A percentile compares a stretch with the other conserved stretches of the same genome.
These are phyloP conservation scores for Euzophera pinguis DNA, from an alignment of 2,888 invertebrate genomes.

Conservation along the genomic window DNA sequence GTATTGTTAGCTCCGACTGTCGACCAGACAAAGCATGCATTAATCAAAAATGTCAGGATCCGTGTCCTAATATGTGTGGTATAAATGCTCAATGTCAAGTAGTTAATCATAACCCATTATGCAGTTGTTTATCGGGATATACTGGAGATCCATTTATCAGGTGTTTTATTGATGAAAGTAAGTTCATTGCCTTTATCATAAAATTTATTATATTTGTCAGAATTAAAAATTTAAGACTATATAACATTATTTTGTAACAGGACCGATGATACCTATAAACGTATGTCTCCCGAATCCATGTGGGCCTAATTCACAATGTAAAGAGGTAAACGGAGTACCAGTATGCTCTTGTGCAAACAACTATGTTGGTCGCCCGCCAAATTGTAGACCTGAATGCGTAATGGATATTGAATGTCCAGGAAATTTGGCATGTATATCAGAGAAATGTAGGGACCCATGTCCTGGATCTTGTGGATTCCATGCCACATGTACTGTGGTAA, in stretches of 20 bases:
- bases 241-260: slow-evolving; percentile 43
- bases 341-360: slow-evolving; percentile 87
- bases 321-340: slow-evolving; percentile 82
- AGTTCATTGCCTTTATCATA: slow-evolving; percentile 46
- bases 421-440: slow-evolving; percentile 85
- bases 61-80: slow-evolving; percentile 88
- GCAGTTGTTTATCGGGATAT: slow-evolving; percentile 84
- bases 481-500: slow-evolving; percentile 84
- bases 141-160: slow-evolving; percentile 88
- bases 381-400: slow-evolving; percentile 87
- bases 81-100: slow-evolving; percentile 88
- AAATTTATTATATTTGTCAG: no score
- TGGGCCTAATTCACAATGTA: slow-evolving; percentile 88
- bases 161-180: slow-evolving; percentile 83
- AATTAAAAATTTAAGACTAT: slow-evolving; percentile 10
- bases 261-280: slow-evolving; percentile 68
- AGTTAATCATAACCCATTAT: slow-evolving; percentile 89
- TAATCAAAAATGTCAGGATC: slow-evolving; percentile 87
- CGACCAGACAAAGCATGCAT: slow-evolving; percentile 86
- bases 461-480: slow-evolving; percentile 87
- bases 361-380: slow-evolving; percentile 89
- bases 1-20: slow-evolving; percentile 89
- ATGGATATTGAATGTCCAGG: slow-evolving; percentile 86
- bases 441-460: slow-evolving; percentile 87
- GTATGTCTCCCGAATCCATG: slow-evolving; percentile 87